Base-by-base conservation (phyloP, 2,113 vertebrate species). In the Hippopotamus amphibius region DNA sequence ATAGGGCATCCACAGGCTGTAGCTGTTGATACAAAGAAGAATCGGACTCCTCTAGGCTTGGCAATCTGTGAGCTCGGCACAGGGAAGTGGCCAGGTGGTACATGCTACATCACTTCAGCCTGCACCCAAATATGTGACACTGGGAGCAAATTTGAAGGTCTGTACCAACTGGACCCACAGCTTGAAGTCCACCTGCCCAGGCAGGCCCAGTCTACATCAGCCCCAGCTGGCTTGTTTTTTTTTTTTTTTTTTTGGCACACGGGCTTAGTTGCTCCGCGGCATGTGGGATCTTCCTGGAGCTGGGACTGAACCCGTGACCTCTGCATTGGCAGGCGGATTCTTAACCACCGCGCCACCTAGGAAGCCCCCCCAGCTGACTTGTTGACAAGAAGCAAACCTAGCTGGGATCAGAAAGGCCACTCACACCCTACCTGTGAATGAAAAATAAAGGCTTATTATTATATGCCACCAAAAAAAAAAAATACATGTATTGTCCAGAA, bases 1-100 rank as follows among this genome's bases (percentile, higher is more conserved):
- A 30, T 5, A 17, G 21, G 28, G 28, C 46, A 37, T 0, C 26
- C 2, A 5, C 6, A 46, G 10, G 17, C 8, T 28, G 3, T 7
- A 26, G 28, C 48, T 46, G 5, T n/a, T n/a, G 53, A 26, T 3
- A 30, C 43, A 41, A 24, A 37, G n/a, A 61, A 33, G 16, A 71
- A 17, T 14, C 16, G 3, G 41, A 11, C 12, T 9, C 65, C 5
- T 7, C 22, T 15, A 28, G 7, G 2, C 17, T 1, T 37, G 50
- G 33, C 1, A 1, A 43, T n/a, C 48, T 74, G 22, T 17, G 41
- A 69, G 2, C 9, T 41, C 17, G 19, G 6, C 53, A 14, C 2
- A 8, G 22, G 14, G 6, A 63, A 16, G 37, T 24, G 21, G 24
- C 26, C 69, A n/a, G n/a, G 22, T 59, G 21, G 19, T 21, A 48